phyloP scores from a whole-genome alignment of 2,797 vertebrate species.

The Buphagus erythrorhynchus region DNA sequence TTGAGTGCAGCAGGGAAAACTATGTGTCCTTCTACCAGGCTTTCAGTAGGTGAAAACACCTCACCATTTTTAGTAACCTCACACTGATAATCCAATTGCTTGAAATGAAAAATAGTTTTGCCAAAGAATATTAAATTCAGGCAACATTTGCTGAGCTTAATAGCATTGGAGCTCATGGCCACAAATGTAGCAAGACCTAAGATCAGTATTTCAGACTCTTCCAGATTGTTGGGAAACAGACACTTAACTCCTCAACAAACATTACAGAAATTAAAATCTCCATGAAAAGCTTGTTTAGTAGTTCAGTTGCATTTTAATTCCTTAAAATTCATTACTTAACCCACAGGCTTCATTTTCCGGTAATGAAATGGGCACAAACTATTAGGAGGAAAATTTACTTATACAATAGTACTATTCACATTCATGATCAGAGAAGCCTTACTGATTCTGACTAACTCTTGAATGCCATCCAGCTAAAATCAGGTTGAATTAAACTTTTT shows the following conservation, averaged over 20 bases:
- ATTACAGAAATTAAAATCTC: background rate
- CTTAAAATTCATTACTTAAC: background rate
- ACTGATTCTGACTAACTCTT: background rate
- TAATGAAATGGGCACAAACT: background rate
- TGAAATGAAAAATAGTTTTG: conserved; percentile 36
- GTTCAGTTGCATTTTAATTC: background rate
- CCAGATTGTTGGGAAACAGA: background rate
- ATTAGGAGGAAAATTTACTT: background rate
- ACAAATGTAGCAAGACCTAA: background rate
- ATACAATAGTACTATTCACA: background rate
- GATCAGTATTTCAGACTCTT: background rate
- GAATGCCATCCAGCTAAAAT: background rate
- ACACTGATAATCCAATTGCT: background rate
- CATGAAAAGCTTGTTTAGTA: background rate
- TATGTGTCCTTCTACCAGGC: background rate
- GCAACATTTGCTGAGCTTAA: background rate
- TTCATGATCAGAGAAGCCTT: background rate
- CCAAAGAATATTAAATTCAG: conserved; percentile 16
- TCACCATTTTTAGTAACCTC: background rate
- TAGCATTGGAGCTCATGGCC: background rate
- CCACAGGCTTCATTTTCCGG: background rate
- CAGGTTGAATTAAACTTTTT: background rate
- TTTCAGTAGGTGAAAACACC: background rate
- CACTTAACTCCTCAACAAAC: background rate
- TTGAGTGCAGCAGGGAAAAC: background rate